Conservation (phyloP, 2,888 invertebrate genomes). For the Ferrisia virgata region DNA sequence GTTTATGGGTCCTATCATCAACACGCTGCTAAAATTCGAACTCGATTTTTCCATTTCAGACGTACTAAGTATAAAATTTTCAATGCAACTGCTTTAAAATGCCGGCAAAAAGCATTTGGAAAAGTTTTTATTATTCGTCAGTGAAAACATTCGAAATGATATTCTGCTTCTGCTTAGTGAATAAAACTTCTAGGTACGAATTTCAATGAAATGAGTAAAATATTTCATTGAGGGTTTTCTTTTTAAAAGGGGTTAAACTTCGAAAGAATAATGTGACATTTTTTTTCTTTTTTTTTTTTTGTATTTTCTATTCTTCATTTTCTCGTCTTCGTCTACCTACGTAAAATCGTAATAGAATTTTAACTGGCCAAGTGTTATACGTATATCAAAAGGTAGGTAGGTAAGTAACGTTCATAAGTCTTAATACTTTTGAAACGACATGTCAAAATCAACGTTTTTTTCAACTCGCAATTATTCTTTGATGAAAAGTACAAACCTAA, state of each 20-base stretch:
- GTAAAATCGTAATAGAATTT: neutral
- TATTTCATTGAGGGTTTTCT: neutral
- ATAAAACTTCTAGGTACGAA: neutral
- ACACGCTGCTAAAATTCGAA: neutral
- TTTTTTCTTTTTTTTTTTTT: neutral
- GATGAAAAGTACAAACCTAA: too few species aligned
- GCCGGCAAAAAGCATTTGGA: neutral
- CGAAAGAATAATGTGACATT: neutral
- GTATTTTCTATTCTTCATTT: neutral
- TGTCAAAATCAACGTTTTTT: too few species aligned
- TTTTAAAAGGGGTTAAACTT: conserved; percentile 7
- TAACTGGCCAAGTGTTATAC: neutral
- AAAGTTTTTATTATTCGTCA: neutral
- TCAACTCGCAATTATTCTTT: too few species aligned
- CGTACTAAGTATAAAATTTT: neutral
- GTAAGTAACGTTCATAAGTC: too few species aligned
- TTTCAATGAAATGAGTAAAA: conserved; percentile 10
- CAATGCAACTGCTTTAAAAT: neutral
- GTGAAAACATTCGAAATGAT: neutral
- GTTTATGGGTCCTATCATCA: neutral
- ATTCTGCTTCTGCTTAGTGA: neutral
- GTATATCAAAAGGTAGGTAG: too few species aligned
- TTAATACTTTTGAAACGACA: too few species aligned
- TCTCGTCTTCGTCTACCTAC: neutral
- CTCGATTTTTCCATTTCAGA: conserved; percentile 14